These are phyloP conservation scores for Drosophila equinoxialis DNA, from an alignment of 1,140 invertebrate species.

Conservation along the genomic window DNA sequence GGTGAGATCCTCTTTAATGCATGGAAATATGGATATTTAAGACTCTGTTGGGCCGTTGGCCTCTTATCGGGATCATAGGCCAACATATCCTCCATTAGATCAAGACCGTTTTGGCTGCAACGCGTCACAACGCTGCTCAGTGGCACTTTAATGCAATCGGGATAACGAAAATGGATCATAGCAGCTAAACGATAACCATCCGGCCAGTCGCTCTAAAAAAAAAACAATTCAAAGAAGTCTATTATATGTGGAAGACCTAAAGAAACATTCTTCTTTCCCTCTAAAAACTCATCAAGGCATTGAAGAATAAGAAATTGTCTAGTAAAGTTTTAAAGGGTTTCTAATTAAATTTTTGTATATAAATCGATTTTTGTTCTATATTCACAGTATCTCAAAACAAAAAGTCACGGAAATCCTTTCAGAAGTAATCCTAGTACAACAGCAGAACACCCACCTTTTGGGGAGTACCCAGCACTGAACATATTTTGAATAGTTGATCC, in stretches of 20 bases:
- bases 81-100: slow-evolving; percentile 93
- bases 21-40: slow-evolving; percentile 93
- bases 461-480: slow-evolving; percentile 97
- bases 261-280: no score
- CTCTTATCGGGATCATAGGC: slow-evolving; percentile 96
- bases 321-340: no score
- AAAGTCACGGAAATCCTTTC: not conserved
- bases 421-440: not conserved
- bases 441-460: slow-evolving; percentile 86
- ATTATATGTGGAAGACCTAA: no score
- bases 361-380: no score
- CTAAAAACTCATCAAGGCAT: no score
- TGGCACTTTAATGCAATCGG: slow-evolving; percentile 91
- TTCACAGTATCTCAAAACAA: no score
- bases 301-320: no score
- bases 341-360: no score
- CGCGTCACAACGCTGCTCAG: slow-evolving; percentile 92
- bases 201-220: slow-evolving; percentile 93
- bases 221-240: slow-evolving; percentile 47
- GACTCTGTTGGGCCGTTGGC: slow-evolving; percentile 94
- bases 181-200: slow-evolving; percentile 96
- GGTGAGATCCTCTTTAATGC: slow-evolving; percentile 84
- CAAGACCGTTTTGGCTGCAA: slow-evolving; percentile 91
- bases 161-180: slow-evolving; percentile 98
- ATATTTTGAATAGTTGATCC: slow-evolving; percentile 99